Evolutionary conservation across 2,888 invertebrate genomes (phyloP).

Genomic region (Arctia plantaginis): DNA sequence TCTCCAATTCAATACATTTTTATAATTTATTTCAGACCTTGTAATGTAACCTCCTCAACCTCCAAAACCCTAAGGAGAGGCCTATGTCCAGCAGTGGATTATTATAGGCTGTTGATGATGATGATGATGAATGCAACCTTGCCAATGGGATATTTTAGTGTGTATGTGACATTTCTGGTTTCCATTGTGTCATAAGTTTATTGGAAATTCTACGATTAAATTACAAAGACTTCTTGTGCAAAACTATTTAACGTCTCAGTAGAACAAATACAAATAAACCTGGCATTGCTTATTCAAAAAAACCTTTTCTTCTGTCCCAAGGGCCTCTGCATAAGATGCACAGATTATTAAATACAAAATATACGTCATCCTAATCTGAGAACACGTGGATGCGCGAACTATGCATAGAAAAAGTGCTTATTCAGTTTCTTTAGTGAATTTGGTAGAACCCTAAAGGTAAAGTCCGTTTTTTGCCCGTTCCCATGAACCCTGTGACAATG

Average conservation of each 20-base stretch:
- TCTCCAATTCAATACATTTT: too few relatives aligned
- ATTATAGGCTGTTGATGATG: too few relatives aligned
- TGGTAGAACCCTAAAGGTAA: constrained; percentile 74
- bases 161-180: neutral
- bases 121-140: too few relatives aligned
- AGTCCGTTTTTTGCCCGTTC: constrained; percentile 83
- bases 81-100: too few relatives aligned
- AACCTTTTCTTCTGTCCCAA: constrained; percentile 23
- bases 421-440: constrained; percentile 78
- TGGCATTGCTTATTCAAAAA: constrained; percentile 36
- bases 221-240: constrained; percentile 23
- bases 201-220: neutral
- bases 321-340: constrained; percentile 64
- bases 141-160: too few relatives aligned
- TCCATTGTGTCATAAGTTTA: neutral
- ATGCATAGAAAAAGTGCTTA: constrained; percentile 81
- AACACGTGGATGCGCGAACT: constrained; percentile 80
- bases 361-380: constrained; percentile 71
- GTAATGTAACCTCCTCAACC: too few relatives aligned
- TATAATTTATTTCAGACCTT: too few relatives aligned
- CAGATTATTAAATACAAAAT: constrained; percentile 73
- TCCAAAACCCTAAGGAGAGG: too few relatives aligned
- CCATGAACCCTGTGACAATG: constrained; percentile 85
- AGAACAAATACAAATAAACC: constrained; percentile 55
- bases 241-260: constrained; percentile 42